These are phyloP conservation scores for Coremacera marginata DNA, from an alignment of 2,888 invertebrate species.

Conservation along the genomic window DNA sequence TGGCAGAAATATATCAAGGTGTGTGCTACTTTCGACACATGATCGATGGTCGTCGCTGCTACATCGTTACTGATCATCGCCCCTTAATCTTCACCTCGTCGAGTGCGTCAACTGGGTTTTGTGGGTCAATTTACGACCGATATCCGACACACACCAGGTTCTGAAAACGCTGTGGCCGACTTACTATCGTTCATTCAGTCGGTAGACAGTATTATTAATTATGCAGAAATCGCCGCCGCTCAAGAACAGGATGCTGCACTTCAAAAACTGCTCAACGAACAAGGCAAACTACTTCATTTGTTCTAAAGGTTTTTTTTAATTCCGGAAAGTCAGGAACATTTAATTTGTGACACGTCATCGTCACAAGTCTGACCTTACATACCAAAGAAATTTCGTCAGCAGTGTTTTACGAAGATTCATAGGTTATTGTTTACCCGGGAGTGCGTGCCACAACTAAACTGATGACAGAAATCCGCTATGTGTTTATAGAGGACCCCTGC, in stretches of 20 bases:
- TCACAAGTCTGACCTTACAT: slow-evolving; percentile 33
- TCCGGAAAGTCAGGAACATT: slow-evolving; percentile 1
- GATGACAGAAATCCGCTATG: too few species aligned
- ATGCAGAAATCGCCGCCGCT: slow-evolving; percentile 16
- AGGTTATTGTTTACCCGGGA: slow-evolving; percentile 31
- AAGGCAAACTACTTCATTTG: slow-evolving; percentile 3
- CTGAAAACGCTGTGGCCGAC: slow-evolving; percentile 43
- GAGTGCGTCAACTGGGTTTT: slow-evolving; percentile 59
- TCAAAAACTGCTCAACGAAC: background rate
- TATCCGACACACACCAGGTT: slow-evolving; percentile 24
- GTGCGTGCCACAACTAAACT: background rate
- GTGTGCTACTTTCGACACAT: slow-evolving; percentile 40
- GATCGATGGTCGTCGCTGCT: slow-evolving; percentile 43
- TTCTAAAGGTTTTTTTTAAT: slow-evolving; percentile 3
- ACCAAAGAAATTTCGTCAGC: slow-evolving; percentile 3
- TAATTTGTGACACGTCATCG: slow-evolving; percentile 29
- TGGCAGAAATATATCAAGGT: background rate
- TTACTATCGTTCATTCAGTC: slow-evolving; percentile 33
- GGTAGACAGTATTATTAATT: too few species aligned
- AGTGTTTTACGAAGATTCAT: background rate
- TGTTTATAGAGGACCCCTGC: too few species aligned
- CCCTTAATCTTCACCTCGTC: slow-evolving; percentile 56
- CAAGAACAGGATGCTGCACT: slow-evolving; percentile 36
- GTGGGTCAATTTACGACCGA: slow-evolving; percentile 45
- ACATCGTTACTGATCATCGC: slow-evolving; percentile 46